Conservation (phyloP, 1,140 invertebrate genomes). For the Drosophila paulistorum region DNA sequence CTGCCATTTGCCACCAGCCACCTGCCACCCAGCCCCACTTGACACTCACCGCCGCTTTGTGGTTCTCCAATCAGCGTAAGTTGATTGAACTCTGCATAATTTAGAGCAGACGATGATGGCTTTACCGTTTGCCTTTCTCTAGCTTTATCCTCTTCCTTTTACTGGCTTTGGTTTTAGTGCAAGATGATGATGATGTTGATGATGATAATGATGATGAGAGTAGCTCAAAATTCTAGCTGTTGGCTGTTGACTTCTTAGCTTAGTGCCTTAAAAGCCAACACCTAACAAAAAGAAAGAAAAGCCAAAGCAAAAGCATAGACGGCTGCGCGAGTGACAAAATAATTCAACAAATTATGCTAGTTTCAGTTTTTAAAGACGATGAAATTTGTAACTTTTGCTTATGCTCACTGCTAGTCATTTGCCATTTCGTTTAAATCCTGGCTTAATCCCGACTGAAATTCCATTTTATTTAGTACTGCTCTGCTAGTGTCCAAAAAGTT, state of each 20-base stretch:
- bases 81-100: constrained; percentile 66
- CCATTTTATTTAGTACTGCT: constrained; percentile 19
- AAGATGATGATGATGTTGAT: not conserved
- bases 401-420: not conserved
- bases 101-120: constrained; percentile 32
- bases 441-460: constrained; percentile 1
- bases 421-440: not conserved
- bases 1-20: constrained; percentile 38
- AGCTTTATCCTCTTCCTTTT: not conserved
- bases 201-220: not conserved
- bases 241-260: constrained; percentile 44
- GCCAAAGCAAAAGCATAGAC: not conserved
- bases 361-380: not conserved
- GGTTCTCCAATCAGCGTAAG: constrained; percentile 60
- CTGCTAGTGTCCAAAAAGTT: constrained; percentile 23
- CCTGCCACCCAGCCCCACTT: constrained; percentile 47
- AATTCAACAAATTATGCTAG: constrained; percentile 15
- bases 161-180: constrained; percentile 20
- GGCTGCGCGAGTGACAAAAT: not conserved
- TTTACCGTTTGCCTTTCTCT: constrained; percentile 1
- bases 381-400: not conserved
- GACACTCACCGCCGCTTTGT: constrained; percentile 60
- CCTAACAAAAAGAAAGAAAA: not conserved
- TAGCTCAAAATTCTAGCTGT: constrained; percentile 20
- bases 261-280: constrained; percentile 27